A percentile compares a stretch with the other conserved stretches of the same genome.
These are phyloP conservation scores for Euphonia xanthogaster DNA, from an alignment of 2,797 vertebrate genomes.

Conservation along the genomic window DNA sequence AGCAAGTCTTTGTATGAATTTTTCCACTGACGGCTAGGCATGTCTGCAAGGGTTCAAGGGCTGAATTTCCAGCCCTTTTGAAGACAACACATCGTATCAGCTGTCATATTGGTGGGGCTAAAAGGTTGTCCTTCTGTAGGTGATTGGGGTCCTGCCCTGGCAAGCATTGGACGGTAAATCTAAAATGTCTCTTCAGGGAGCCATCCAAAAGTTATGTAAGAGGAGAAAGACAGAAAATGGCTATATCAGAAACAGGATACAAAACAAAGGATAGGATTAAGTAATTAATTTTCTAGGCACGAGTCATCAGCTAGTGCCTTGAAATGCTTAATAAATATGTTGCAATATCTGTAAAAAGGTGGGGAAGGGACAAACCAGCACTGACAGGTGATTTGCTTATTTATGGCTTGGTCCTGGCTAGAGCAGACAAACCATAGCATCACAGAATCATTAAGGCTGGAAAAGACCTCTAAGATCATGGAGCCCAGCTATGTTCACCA, in stretches of 20 bases:
- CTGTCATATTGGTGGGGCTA: neutral
- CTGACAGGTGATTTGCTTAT: neutral
- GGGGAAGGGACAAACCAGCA: neutral
- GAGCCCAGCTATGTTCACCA: neutral
- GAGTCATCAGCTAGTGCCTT: neutral
- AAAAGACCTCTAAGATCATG: neutral
- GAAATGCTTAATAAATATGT: neutral
- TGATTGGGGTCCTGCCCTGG: neutral
- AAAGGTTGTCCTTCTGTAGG: neutral
- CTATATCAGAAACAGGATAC: neutral
- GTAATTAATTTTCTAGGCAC: neutral
- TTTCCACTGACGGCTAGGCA: neutral
- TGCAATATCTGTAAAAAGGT: neutral
- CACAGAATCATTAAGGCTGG: neutral
- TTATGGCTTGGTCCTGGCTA: neutral
- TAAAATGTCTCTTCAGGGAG: neutral
- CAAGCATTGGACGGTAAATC: fast-evolving
- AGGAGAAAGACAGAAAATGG: neutral
- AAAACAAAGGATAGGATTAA: neutral
- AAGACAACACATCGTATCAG: neutral
- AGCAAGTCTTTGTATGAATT: neutral
- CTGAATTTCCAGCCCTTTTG: neutral
- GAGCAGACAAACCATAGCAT: neutral
- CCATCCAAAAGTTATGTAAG: fast-evolving
- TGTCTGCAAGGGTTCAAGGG: neutral